Conservation (phyloP, 2,797 vertebrate genomes). For the Choloepus didactylus region DNA sequence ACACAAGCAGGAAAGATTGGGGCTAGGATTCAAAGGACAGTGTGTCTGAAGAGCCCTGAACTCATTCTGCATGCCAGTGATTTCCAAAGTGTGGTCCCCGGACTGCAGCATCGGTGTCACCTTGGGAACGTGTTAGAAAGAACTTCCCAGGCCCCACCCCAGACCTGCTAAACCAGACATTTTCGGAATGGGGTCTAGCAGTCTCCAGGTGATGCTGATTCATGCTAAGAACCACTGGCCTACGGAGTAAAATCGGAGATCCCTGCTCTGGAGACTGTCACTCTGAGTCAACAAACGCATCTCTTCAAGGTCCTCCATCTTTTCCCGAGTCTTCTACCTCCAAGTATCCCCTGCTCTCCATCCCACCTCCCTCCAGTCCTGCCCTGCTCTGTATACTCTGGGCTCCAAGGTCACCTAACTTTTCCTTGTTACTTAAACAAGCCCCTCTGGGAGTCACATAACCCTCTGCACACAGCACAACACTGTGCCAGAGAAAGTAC, state of each 20-base stretch:
- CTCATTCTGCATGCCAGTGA: not conserved
- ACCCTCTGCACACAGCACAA: not conserved
- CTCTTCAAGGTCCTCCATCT: not conserved
- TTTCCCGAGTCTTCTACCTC: not conserved
- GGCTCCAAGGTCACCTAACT: not conserved
- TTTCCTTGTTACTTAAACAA: not conserved
- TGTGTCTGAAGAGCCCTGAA: no score
- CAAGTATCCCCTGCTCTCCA: no score
- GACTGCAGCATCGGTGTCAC: not conserved
- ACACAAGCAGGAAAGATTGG: not conserved
- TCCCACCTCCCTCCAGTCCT: not conserved
- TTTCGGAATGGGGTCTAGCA: not conserved
- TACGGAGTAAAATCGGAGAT: not conserved
- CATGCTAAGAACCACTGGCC: not conserved
- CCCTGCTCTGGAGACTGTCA: not conserved
- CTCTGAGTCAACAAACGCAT: not conserved
- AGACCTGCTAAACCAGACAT: not conserved
- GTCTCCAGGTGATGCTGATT: not conserved
- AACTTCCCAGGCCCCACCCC: not conserved
- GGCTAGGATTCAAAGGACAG: not conserved
- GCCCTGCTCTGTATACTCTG: not conserved
- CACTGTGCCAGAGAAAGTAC: fast-evolving
- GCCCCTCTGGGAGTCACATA: no score
- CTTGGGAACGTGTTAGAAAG: not conserved
- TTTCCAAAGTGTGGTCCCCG: not conserved